phyloP scores from a whole-genome alignment of 2,797 vertebrate genomes.

The Melopsittacus undulatus region DNA sequence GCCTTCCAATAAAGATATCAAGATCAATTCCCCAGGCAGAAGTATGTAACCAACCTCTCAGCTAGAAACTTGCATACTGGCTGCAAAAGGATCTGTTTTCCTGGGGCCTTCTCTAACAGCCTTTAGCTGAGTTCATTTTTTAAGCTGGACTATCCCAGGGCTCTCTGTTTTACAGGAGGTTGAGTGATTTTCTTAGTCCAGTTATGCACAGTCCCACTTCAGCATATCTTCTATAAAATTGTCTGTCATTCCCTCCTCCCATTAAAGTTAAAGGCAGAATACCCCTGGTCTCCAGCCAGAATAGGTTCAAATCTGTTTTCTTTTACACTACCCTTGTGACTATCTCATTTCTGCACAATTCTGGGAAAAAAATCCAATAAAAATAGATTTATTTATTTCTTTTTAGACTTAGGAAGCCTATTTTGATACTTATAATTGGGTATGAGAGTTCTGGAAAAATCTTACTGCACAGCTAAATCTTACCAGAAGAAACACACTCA shows the following conservation, averaged over 20 bases:
- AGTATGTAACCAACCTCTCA: neutral
- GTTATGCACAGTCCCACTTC: neutral
- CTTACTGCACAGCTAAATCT: neutral
- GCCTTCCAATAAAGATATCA: neutral
- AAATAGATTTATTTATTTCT: neutral
- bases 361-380: slow-evolving; percentile 1
- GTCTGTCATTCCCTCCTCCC: neutral
- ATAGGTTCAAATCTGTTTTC: neutral
- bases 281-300: neutral
- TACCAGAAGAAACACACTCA: neutral
- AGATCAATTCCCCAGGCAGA: neutral
- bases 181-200: neutral
- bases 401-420: neutral
- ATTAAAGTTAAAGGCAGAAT: neutral
- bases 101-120: neutral
- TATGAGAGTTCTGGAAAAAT: neutral
- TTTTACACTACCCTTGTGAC: neutral
- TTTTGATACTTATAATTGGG: neutral
- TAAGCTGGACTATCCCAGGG: neutral
- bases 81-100: neutral
- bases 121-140: neutral
- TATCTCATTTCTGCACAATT: neutral
- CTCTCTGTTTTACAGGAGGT: neutral
- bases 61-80: neutral
- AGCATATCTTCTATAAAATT: neutral